Evolutionary conservation across 2,797 vertebrate species (phyloP), one percentile per base, ranked within the genome.

Genomic region (Arnoldichthys spilopterus): DNA sequence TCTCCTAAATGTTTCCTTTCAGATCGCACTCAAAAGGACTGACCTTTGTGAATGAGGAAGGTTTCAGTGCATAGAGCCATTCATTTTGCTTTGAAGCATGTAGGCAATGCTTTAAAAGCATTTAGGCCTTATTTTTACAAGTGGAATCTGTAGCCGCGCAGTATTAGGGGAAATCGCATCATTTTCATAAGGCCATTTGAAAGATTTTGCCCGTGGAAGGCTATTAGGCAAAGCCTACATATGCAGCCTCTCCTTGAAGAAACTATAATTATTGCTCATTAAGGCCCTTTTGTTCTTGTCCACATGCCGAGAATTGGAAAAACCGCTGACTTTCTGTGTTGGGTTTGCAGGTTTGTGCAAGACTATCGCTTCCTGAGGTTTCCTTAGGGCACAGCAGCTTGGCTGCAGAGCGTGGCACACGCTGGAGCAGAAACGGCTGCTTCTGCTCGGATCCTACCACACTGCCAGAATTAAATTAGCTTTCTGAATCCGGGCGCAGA

Each of bases 381-480:
- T 67, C 51, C 74, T 58, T 53, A 15, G 80, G 71, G 34, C 61
- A 34, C 30, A 30, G 32, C 62, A 8, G 51, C 72, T 70, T 61
- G 63, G 43, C 70, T 71, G 32, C 66, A 61, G 72, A 66, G 66
- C 61, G 7, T 20, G 63, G 76, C 70, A 45, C 79, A 76, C 66
- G 73, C 62, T 70, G 49, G 54, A 72, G 54, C 61, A 64, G 68
- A 68, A 70, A 68, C 70, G 64, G 40, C 34, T 20, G 32, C 47
- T 49, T 80, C 73, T 73, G 75, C 82, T 70, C 72, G 70, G 74
- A 76, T 80, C 72, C 64, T 59, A 61, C 80, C 87, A 85, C 78
- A 76, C 81, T 66, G 84, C 75, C 72, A 77, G 85, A 91, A 90
- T 90, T 87, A 93, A 91, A 88, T 92, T 89, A 88, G 78, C 87